Evolutionary conservation across 2,888 invertebrate genomes (phyloP).

Genomic region (Tachina lurida): DNA sequence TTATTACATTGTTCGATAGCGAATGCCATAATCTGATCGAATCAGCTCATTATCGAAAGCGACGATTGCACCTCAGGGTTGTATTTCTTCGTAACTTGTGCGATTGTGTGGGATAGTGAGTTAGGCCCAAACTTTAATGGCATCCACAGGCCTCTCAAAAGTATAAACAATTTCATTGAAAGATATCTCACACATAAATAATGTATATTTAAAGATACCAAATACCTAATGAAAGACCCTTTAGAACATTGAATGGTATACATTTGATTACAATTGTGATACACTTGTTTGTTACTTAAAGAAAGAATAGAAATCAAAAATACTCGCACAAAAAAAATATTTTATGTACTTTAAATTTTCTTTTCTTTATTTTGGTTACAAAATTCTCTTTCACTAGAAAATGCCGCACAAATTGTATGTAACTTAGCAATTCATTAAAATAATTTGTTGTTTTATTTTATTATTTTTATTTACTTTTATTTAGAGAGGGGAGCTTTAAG

Average conservation of each 20-base stretch:
- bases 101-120: too few relatives aligned
- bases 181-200: too few relatives aligned
- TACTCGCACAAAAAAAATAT: neutral
- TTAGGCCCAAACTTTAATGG: too few relatives aligned
- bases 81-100: too few relatives aligned
- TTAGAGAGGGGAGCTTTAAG: neutral
- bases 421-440: slow-evolving; percentile 69
- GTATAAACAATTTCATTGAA: too few relatives aligned
- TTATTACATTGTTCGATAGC: too few relatives aligned
- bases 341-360: neutral
- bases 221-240: too few relatives aligned
- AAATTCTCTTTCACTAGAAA: slow-evolving; percentile 53
- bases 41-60: too few relatives aligned
- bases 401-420: slow-evolving; percentile 66
- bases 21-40: too few relatives aligned
- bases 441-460: slow-evolving; percentile 57
- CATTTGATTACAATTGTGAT: slow-evolving; percentile 25
- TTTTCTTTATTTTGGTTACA: slow-evolving; percentile 17
- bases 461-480: slow-evolving; percentile 7
- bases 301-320: slow-evolving; percentile 21
- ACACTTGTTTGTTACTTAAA: slow-evolving; percentile 45
- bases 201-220: too few relatives aligned
- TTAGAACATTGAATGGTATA: neutral
- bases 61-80: too few relatives aligned
- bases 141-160: too few relatives aligned